phyloP scores from a whole-genome alignment of 1,140 invertebrate species.

The Brachionus sp. region DNA sequence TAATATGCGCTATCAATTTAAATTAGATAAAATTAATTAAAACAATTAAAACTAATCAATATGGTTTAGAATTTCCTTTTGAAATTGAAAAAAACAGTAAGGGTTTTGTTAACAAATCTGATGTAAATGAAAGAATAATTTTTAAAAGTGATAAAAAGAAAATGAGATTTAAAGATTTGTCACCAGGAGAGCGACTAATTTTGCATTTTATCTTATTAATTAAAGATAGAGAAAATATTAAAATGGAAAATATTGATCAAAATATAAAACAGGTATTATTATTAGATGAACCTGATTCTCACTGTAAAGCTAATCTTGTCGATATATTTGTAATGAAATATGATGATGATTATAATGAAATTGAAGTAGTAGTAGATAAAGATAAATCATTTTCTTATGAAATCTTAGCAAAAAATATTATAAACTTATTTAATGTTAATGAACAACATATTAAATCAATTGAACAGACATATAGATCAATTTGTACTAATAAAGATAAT shows the following conservation, averaged over 20 bases:
- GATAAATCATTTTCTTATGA: not conserved
- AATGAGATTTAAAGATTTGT: no score
- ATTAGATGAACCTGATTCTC: conserved; percentile 5
- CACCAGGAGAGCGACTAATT: no score
- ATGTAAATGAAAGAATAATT: no score
- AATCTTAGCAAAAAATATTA: not conserved
- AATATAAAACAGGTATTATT: not conserved
- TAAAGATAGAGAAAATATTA: conserved; percentile 4
- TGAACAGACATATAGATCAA: not conserved
- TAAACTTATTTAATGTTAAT: not conserved
- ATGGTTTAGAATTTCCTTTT: no score
- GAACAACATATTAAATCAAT: not conserved
- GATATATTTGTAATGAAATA: not conserved
- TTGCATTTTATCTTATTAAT: not conserved
- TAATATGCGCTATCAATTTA: not conserved
- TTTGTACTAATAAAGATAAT: no score
- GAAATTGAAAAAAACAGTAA: no score
- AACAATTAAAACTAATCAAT: not conserved
- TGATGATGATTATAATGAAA: not conserved
- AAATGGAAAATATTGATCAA: not conserved
- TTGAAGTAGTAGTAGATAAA: not conserved
- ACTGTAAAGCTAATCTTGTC: conserved; percentile 5
- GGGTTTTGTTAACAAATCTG: no score
- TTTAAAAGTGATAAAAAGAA: no score
- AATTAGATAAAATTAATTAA: not conserved